Conservation (phyloP, 2,888 invertebrate genomes). For the Phania funesta region DNA sequence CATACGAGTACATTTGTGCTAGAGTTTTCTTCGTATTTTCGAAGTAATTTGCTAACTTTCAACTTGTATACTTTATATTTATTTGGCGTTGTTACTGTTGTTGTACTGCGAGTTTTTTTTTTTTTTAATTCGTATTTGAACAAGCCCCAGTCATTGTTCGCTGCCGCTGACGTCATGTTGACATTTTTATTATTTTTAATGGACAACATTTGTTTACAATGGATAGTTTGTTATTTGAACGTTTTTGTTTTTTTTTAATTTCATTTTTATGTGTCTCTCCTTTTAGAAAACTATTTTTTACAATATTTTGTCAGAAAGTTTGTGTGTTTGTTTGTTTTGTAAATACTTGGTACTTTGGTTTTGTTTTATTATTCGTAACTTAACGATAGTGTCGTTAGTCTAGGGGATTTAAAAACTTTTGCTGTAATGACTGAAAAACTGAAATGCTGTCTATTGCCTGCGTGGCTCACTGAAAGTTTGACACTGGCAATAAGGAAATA, state of each 20-base stretch:
- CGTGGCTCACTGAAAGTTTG: slow-evolving; percentile 17
- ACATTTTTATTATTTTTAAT: slow-evolving; percentile 65
- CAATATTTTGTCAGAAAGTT: slow-evolving; percentile 14
- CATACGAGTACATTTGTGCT: background rate
- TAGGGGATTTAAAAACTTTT: slow-evolving; percentile 28
- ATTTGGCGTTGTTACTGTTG: background rate
- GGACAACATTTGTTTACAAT: slow-evolving; percentile 64
- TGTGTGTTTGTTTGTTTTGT: too few relatives aligned
- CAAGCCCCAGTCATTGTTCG: slow-evolving; percentile 30
- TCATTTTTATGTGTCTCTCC: slow-evolving; percentile 26
- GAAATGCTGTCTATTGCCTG: slow-evolving; percentile 14
- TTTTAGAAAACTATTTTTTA: background rate
- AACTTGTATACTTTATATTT: slow-evolving; percentile 29
- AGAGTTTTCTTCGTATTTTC: slow-evolving; percentile 1
- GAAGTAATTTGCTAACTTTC: slow-evolving; percentile 57
- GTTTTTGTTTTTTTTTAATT: background rate
- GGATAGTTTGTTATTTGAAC: slow-evolving; percentile 22
- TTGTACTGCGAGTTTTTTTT: background rate
- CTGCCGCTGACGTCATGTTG: slow-evolving; percentile 64
- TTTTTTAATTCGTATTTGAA: background rate
- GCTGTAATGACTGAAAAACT: slow-evolving; percentile 19
- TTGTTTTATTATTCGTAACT: slow-evolving; percentile 20
- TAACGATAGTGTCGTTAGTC: slow-evolving; percentile 16
- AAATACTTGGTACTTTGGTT: too few relatives aligned
- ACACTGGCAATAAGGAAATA: slow-evolving; percentile 48